Evolutionary conservation across 2,797 vertebrate genomes (phyloP).

Genomic region (Lepilemur septentrionalis): DNA sequence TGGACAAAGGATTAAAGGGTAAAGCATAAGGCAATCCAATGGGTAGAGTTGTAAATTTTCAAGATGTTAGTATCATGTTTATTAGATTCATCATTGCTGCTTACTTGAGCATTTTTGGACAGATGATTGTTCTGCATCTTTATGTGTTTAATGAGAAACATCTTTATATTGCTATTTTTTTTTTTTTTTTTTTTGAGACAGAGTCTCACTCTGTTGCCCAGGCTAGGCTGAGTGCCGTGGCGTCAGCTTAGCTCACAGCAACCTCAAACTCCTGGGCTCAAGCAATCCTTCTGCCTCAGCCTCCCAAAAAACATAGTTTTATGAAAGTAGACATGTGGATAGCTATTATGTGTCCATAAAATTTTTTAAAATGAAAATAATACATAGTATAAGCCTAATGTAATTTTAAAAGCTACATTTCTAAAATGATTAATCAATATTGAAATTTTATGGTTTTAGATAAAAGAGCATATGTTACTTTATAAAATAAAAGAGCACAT

Average conservation of each 20-base stretch:
- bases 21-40: not conserved
- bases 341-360: not conserved
- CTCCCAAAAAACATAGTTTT: not conserved
- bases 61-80: not conserved
- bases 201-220: too few species aligned
- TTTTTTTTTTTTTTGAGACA: not conserved
- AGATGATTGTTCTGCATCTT: not conserved
- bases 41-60: not conserved
- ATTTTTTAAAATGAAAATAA: not conserved
- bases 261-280: too few species aligned
- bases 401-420: slow-evolving; percentile 29
- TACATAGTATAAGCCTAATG: not conserved
- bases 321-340: not conserved
- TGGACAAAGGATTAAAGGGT: not conserved
- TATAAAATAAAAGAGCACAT: not conserved
- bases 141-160: not conserved
- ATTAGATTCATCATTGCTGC: not conserved
- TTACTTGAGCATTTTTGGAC: not conserved
- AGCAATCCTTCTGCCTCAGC: too few species aligned
- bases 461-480: not conserved
- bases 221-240: too few species aligned
- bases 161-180: not conserved
- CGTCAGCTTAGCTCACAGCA: too few species aligned
- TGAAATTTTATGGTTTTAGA: slow-evolving; percentile 4
- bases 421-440: not conserved